Percentiles rank a stretch among this genome's conserved stretches.
phyloP scores from a whole-genome alignment of 2,797 vertebrate genomes.

The Otolemur crassicaudatus region DNA sequence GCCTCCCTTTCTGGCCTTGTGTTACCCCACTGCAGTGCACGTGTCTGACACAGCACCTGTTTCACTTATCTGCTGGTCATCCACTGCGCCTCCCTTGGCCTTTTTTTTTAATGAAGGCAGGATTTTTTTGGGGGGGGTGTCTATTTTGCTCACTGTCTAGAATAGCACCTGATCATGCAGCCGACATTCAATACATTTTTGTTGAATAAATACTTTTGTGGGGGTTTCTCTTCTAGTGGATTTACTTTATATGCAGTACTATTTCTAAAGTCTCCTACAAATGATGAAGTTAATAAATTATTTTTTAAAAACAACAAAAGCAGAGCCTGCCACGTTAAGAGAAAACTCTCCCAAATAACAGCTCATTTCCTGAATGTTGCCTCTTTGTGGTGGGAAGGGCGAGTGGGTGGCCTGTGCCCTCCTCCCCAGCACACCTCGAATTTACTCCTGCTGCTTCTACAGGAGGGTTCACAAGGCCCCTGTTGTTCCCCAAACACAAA shows the following conservation, averaged over 20 bases:
- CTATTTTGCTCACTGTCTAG: not conserved
- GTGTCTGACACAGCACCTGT: not conserved
- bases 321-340: conserved; percentile 1
- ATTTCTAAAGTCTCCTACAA: not conserved
- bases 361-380: not conserved
- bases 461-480: conserved; percentile 46
- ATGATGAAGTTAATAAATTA: not conserved
- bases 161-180: not conserved
- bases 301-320: not conserved
- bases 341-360: conserved; percentile 1
- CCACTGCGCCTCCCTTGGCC: not conserved
- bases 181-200: not conserved
- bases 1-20: not conserved
- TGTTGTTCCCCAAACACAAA: conserved; percentile 58
- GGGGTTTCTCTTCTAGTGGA: not conserved
- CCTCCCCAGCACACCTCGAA: conserved; percentile 46
- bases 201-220: not conserved
- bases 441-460: conserved; percentile 69
- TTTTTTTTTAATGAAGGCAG: not conserved
- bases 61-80: not conserved
- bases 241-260: not conserved
- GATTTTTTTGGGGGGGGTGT: not conserved
- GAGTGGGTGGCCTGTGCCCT: not conserved
- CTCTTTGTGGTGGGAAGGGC: not conserved
- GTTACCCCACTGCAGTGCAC: not conserved